phyloP scores from a whole-genome alignment of 2,888 invertebrate genomes.

The Sinelater perroti region DNA sequence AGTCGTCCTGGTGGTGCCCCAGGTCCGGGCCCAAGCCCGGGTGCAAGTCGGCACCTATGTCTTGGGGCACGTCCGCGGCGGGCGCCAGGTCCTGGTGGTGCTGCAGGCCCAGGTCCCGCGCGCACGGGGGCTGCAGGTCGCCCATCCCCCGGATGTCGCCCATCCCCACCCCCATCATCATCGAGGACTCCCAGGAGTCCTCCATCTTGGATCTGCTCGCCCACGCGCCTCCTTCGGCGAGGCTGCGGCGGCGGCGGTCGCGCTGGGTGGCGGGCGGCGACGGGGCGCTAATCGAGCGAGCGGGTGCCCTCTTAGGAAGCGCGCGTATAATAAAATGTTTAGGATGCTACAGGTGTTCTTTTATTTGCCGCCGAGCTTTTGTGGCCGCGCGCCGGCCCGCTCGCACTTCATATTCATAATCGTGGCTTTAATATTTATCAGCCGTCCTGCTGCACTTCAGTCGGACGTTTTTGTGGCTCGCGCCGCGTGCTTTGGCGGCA shows the following conservation, averaged over 20 bases:
- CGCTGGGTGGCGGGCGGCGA: conserved; percentile 30
- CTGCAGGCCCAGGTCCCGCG: conserved; percentile 49
- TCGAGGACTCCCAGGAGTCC: conserved; percentile 61
- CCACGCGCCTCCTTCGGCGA: conserved; percentile 44
- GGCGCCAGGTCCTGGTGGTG: conserved; percentile 47
- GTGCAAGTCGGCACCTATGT: conserved; percentile 48
- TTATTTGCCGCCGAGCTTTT: conserved; percentile 36
- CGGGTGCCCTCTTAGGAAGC: conserved; percentile 33
- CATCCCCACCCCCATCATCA: conserved; percentile 60
- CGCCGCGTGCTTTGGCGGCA: neutral
- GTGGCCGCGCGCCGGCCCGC: conserved; percentile 31
- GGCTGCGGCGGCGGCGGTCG: no score
- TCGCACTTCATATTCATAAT: conserved; percentile 37
- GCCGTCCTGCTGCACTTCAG: neutral
- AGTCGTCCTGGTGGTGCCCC: conserved; percentile 51
- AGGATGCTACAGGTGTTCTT: conserved; percentile 40
- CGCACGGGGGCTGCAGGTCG: conserved; percentile 50
- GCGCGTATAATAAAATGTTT: conserved; percentile 36
- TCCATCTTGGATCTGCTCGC: conserved; percentile 56
- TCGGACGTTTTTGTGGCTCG: neutral
- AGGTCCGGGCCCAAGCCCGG: conserved; percentile 54
- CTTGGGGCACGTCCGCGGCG: conserved; percentile 44
- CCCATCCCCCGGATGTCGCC: conserved; percentile 54
- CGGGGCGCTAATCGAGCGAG: conserved; percentile 29
- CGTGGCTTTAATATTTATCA: conserved; percentile 34